These are phyloP conservation scores for Aphelinus atriplicis DNA, from an alignment of 1,140 invertebrate species.

Conservation along the genomic window DNA sequence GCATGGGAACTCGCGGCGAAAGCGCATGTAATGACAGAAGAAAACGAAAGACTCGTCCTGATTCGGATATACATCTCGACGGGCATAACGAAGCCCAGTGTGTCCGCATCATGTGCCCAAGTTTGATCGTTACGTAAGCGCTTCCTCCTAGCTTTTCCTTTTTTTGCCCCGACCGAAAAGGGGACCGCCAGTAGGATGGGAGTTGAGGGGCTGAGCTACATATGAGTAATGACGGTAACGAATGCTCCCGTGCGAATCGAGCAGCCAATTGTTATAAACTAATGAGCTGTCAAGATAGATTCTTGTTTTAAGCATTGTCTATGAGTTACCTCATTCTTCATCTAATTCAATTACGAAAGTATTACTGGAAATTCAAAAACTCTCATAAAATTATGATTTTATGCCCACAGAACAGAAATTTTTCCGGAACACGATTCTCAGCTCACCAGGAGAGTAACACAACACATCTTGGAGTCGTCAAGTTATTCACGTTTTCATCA, in stretches of 20 bases:
- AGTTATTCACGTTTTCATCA: no score
- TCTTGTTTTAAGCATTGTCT: no score
- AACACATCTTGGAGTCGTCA: no score
- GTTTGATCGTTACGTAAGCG: conserved; percentile 28
- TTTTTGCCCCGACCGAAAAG: neutral
- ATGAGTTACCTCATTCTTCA: no score
- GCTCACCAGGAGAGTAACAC: no score
- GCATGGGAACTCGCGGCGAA: neutral
- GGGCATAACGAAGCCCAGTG: conserved; percentile 26
- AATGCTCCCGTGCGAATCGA: conserved; percentile 8
- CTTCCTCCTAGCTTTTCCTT: neutral
- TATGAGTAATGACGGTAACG: neutral
- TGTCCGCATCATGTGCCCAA: conserved; percentile 11
- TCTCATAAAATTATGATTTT: no score
- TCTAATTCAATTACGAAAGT: no score
- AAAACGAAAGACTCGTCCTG: conserved; percentile 15
- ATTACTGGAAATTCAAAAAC: no score
- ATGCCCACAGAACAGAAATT: no score
- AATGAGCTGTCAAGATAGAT: no score
- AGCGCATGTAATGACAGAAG: conserved; percentile 25
- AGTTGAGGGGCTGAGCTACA: neutral
- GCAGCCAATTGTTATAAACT: no score
- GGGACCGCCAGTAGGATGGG: neutral
- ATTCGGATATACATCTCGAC: conserved; percentile 5
- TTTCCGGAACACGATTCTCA: no score